Conservation (phyloP, 2,113 vertebrate species). For the Equus przewalskii region DNA sequence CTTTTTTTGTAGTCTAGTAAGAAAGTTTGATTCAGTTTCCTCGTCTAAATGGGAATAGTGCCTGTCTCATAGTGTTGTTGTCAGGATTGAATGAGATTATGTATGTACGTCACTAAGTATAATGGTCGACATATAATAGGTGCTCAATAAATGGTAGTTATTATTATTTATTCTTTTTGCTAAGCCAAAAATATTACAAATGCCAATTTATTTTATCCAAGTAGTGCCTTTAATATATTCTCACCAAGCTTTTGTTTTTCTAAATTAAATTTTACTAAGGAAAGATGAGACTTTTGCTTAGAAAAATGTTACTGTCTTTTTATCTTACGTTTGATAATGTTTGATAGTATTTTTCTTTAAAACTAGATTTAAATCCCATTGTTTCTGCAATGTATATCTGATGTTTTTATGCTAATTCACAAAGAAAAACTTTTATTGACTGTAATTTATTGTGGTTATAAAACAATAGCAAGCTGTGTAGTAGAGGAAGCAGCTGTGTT, state of each 20-base stretch:
- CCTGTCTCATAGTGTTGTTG: background rate
- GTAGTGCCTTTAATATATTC: conserved; percentile 16
- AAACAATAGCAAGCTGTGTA: conserved; percentile 18
- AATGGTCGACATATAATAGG: background rate
- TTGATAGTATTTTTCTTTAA: conserved; percentile 40
- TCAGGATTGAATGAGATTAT: background rate
- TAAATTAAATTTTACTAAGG: conserved; percentile 53
- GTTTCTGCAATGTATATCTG: conserved; percentile 22
- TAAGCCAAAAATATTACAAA: background rate
- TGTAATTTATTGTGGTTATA: conserved; percentile 65
- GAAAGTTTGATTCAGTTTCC: conserved; percentile 16
- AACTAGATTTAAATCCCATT: conserved; percentile 24
- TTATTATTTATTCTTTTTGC: conserved; percentile 45
- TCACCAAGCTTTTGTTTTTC: conserved; percentile 39
- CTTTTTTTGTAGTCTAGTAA: background rate
- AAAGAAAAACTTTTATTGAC: conserved; percentile 56
- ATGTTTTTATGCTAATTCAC: conserved; percentile 60
- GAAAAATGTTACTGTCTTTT: background rate
- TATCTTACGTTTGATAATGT: conserved; percentile 40
- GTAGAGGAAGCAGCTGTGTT: conserved; percentile 68
- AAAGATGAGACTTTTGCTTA: conserved; percentile 1
- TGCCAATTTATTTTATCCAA: background rate
- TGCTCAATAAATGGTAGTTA: background rate
- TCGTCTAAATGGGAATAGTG: background rate
- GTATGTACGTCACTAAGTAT: background rate